Evolutionary conservation across 2,113 vertebrate species (phyloP).

Genomic region (Coregonus clupeaformis): DNA sequence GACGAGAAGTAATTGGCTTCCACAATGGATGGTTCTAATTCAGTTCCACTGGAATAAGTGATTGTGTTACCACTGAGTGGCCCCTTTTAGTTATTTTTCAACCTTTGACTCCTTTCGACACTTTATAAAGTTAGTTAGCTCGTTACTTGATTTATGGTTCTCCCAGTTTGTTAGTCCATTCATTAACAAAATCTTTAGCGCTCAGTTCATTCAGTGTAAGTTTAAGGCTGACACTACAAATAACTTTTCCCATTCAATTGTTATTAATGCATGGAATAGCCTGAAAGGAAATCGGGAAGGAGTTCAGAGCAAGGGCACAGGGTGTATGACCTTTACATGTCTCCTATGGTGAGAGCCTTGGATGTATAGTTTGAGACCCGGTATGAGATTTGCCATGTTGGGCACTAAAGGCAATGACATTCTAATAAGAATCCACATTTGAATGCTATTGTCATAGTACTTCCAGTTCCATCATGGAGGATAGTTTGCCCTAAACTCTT

Average conservation of each 20-base stretch:
- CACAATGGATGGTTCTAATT: conserved; percentile 21
- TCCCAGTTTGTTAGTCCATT: too few species aligned
- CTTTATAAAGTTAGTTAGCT: background rate
- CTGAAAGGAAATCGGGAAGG: background rate
- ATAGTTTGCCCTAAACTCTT: background rate
- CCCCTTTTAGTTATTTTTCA: background rate
- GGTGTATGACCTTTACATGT: too few species aligned
- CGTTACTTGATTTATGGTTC: background rate
- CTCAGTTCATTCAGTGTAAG: too few species aligned
- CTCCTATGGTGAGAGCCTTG: background rate
- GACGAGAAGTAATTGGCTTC: conserved; percentile 25
- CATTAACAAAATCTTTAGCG: too few species aligned
- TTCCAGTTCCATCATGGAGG: background rate
- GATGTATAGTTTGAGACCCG: background rate
- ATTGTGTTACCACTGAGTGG: background rate
- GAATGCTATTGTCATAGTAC: background rate
- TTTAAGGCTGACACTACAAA: too few species aligned
- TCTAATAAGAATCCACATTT: background rate
- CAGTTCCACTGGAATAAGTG: conserved; percentile 3
- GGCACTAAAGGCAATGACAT: background rate
- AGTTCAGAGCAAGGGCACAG: background rate
- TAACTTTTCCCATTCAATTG: too few species aligned
- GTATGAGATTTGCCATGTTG: background rate
- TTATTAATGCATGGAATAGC: background rate
- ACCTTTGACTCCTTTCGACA: background rate